phyloP scores from a whole-genome alignment of 2,888 invertebrate genomes.

The Cantharis rustica region DNA sequence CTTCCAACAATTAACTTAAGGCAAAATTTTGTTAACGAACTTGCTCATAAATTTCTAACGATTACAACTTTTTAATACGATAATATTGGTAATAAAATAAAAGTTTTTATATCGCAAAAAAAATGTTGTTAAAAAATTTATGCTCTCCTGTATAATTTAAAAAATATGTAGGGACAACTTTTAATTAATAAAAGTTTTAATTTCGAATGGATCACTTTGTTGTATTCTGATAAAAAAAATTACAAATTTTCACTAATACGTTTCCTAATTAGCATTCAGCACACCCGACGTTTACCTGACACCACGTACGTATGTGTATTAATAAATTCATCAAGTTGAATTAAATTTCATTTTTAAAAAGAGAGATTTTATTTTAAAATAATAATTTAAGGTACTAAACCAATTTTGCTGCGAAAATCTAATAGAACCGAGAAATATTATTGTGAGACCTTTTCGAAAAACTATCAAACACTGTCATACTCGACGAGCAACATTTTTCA shows the following conservation, averaged over 20 bases:
- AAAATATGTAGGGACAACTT: neutral
- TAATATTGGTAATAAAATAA: neutral
- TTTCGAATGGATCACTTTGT: neutral
- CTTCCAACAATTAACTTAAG: neutral
- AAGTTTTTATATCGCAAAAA: neutral
- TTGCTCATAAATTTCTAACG: neutral
- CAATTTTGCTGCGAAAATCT: neutral
- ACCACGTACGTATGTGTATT: neutral
- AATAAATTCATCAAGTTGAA: neutral
- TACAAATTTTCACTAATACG: neutral
- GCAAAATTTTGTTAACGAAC: neutral
- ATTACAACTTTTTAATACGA: neutral
- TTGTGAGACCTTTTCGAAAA: neutral
- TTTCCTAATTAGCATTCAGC: neutral
- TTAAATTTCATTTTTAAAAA: neutral
- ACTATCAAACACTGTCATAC: neutral
- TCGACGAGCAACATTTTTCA: neutral
- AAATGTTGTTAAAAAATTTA: neutral
- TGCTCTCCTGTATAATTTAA: neutral
- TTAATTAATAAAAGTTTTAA: neutral
- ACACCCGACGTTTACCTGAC: neutral
- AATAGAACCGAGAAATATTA: neutral
- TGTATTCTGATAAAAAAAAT: neutral
- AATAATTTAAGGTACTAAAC: too few species aligned
- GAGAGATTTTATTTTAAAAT: neutral